Percentiles rank a stretch among this genome's conserved stretches.
Conservation (phyloP, 2,113 vertebrate species). For the Pedionomus torquatus region DNA sequence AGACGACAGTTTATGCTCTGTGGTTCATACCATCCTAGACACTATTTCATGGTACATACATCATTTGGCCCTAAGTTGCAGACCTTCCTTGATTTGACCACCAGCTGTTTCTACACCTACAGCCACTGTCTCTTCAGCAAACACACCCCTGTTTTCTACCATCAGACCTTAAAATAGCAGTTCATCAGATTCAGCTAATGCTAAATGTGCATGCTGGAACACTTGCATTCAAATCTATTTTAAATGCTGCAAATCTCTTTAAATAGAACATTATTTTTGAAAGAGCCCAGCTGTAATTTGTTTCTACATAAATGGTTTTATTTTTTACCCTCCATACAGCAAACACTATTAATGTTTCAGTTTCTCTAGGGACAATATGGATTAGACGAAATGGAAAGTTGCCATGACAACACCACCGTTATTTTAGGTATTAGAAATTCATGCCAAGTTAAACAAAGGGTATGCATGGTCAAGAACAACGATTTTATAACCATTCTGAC, state of each 20-base stretch:
- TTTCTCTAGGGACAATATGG: constrained; percentile 73
- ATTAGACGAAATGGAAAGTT: constrained; percentile 78
- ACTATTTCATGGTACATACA: neutral
- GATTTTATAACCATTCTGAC: constrained; percentile 56
- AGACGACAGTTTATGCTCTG: neutral
- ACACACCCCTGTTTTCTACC: neutral
- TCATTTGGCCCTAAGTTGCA: neutral
- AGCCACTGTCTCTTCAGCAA: neutral
- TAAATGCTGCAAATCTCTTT: constrained; percentile 59
- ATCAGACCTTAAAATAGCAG: constrained; percentile 27
- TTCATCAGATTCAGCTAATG: constrained; percentile 3
- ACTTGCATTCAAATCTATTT: constrained; percentile 45
- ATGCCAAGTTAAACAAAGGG: constrained; percentile 70
- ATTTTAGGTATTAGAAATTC: constrained; percentile 77
- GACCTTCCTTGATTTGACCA: neutral
- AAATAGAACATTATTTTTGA: constrained; percentile 68
- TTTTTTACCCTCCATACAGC: constrained; percentile 69
- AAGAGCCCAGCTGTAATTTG: constrained; percentile 47
- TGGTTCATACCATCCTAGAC: neutral
- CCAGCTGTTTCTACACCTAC: neutral
- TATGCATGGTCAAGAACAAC: constrained; percentile 53
- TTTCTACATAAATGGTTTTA: constrained; percentile 64
- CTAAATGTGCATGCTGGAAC: constrained; percentile 27
- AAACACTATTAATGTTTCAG: constrained; percentile 77
- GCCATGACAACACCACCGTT: constrained; percentile 78